phyloP scores from a whole-genome alignment of 2,797 vertebrate genomes.

The Siniperca undulata region DNA sequence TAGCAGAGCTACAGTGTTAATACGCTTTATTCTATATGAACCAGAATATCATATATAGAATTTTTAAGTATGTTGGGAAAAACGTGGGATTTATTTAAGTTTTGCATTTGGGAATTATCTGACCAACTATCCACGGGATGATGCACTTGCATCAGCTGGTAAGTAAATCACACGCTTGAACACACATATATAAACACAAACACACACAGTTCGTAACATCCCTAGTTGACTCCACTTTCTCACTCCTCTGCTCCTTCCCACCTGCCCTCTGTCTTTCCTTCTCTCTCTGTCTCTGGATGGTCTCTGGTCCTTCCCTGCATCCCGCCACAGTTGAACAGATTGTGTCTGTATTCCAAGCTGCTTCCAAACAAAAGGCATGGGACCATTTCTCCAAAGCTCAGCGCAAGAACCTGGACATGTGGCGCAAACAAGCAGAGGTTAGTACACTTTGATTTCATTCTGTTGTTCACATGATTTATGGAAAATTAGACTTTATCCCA shows the following conservation, averaged over 20 bases:
- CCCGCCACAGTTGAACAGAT: conserved; percentile 97
- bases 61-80: conserved; percentile 22
- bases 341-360: conserved; percentile 99
- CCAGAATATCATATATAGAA: neutral
- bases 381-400: conserved; percentile 99
- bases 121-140: conserved; percentile 41
- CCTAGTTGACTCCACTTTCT: conserved; percentile 92
- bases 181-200: conserved; percentile 20
- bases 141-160: conserved; percentile 73
- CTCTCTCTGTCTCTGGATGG: conserved; percentile 81
- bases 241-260: conserved; percentile 92
- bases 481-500: conserved; percentile 50
- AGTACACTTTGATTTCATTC: conserved; percentile 78
- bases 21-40: conserved; percentile 17
- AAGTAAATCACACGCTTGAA: conserved; percentile 63
- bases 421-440: conserved; percentile 99
- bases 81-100: conserved; percentile 32
- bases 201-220: conserved; percentile 77
- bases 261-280: conserved; percentile 83
- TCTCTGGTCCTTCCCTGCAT: conserved; percentile 80
- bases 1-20: neutral
- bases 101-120: conserved; percentile 44
- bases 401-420: conserved; percentile 99
- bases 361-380: conserved; percentile 99
- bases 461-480: conserved; percentile 52